Evolutionary conservation across 1,140 invertebrate species (phyloP), one percentile per base, ranked within the genome.

Genomic region (Linepithema humile): DNA sequence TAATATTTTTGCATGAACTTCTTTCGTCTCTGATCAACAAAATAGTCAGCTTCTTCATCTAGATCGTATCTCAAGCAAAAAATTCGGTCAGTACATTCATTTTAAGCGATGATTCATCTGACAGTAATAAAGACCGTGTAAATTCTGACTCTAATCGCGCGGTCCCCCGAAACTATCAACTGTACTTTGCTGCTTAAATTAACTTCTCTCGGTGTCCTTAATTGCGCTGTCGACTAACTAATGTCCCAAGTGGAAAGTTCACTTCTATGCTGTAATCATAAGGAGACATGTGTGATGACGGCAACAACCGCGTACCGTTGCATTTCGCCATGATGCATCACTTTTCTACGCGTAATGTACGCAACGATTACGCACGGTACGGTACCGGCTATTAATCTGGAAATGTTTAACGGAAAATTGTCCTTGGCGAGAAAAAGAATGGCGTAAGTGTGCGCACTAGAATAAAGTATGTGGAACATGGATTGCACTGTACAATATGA

Each of bases 241-340:
- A 87, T 83, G 57, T 32, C 65, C 48, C 48, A 59, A 65, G 65
- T 72, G 50, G 72, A 83, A 86, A 87, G 72, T 86, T 86, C 62
- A 85, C 85, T 87, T 59, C 55, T 75, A 43, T 26, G 35, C 23
- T 53, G 65, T 83, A 87, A 87, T 83, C 84, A 78, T 70, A 62
- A 59, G 38, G 26, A 64, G 70, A 80, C 50, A 69, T 23, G 26
- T 40, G n/a, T n/a, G 43, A 62, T 55, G 70, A 82, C 69, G 64
- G 69, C 84, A 57, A 82, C 83, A 23, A 69, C 32, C 53, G 55
- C 55, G 70, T 23, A 40, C 23, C 64, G 64, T 78, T 53, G 20
- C 35, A 57, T 57, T 74, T 64, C 35, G 75, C 57, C 50, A 70
- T 70, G 77, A 45, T 43, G 84, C 70, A 72, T 82, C 45, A 72